Conservation (phyloP, 1,140 invertebrate species). For the Brachionus plicatilis region DNA sequence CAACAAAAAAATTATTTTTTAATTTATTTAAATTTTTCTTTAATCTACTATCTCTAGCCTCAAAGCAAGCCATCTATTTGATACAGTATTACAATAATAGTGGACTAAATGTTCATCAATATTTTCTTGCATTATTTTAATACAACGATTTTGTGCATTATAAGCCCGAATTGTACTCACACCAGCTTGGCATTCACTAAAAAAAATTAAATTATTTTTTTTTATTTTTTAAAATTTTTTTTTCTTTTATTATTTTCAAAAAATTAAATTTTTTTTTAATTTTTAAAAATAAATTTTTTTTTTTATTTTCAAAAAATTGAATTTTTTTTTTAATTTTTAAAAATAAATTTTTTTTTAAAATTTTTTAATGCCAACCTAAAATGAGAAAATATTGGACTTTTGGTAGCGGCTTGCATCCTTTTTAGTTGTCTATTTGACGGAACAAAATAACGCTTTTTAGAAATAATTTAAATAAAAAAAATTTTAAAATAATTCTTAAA, state of each 20-base stretch:
- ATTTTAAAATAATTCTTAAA: not conserved
- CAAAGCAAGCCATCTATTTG: conserved; percentile 39
- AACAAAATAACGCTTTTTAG: conserved; percentile 63
- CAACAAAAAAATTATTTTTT: not conserved
- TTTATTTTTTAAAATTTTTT: too few species aligned
- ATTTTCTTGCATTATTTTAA: conserved; percentile 42
- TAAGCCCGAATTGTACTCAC: conserved; percentile 61
- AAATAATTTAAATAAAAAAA: not conserved
- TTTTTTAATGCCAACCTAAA: conserved; percentile 60
- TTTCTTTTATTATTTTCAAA: too few species aligned
- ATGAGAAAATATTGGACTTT: conserved; percentile 95
- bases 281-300: too few species aligned
- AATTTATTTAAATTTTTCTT: not conserved
- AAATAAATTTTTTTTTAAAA: too few species aligned
- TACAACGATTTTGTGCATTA: conserved; percentile 56
- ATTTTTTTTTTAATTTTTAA: not conserved
- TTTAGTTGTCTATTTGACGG: conserved; percentile 86
- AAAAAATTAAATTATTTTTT: too few species aligned
- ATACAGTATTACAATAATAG: conserved; percentile 20
- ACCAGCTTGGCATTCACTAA: conserved; percentile 70
- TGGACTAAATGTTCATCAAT: conserved; percentile 22
- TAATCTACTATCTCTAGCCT: conserved; percentile 33
- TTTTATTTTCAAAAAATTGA: too few species aligned
- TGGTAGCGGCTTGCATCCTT: conserved; percentile 83
- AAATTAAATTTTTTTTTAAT: too few species aligned